Percentiles rank a stretch among this genome's conserved stretches.
Conservation (phyloP, 2,797 vertebrate species). For the Loris lydekkerianus region DNA sequence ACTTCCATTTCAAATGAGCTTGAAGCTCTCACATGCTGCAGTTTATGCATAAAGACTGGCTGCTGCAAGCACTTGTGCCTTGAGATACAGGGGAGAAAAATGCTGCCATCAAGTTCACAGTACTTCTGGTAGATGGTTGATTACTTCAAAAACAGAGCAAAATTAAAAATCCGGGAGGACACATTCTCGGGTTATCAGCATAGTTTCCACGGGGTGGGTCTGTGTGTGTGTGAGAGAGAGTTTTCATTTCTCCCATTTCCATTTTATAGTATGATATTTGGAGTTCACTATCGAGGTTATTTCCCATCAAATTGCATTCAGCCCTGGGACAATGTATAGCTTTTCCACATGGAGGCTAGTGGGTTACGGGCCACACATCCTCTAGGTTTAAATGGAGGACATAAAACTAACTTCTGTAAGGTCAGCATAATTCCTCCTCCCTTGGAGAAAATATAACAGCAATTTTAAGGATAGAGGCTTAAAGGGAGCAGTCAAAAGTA, state of each 20-base stretch:
- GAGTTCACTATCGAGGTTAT: slow-evolving; percentile 54
- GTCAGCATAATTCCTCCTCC: slow-evolving; percentile 20
- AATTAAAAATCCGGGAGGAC: slow-evolving; percentile 41
- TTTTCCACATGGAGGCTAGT: not conserved
- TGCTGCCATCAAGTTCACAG: not conserved
- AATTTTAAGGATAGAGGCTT: slow-evolving; percentile 33
- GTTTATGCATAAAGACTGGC: slow-evolving; percentile 12
- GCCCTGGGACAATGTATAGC: slow-evolving; percentile 21
- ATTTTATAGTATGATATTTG: slow-evolving; percentile 53
- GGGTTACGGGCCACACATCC: not conserved
- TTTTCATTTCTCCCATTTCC: slow-evolving; percentile 29
- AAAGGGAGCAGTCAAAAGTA: not conserved
- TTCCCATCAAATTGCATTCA: slow-evolving; percentile 61
- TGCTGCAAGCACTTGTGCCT: not conserved
- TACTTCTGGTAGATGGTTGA: not conserved
- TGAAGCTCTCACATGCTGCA: slow-evolving; percentile 24
- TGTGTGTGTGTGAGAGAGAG: not conserved
- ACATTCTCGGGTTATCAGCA: not conserved
- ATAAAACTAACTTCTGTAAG: slow-evolving; percentile 64
- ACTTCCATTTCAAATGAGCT: slow-evolving; percentile 77
- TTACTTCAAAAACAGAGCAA: slow-evolving; percentile 30
- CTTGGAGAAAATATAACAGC: slow-evolving; percentile 8
- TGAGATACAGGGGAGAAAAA: slow-evolving; percentile 28
- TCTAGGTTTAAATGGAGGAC: slow-evolving; percentile 45
- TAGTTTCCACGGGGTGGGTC: not conserved